Percentiles rank a stretch among this genome's conserved stretches.
Evolutionary conservation across 2,797 vertebrate species (phyloP).

Genomic region (Pempheris klunzingeri): DNA sequence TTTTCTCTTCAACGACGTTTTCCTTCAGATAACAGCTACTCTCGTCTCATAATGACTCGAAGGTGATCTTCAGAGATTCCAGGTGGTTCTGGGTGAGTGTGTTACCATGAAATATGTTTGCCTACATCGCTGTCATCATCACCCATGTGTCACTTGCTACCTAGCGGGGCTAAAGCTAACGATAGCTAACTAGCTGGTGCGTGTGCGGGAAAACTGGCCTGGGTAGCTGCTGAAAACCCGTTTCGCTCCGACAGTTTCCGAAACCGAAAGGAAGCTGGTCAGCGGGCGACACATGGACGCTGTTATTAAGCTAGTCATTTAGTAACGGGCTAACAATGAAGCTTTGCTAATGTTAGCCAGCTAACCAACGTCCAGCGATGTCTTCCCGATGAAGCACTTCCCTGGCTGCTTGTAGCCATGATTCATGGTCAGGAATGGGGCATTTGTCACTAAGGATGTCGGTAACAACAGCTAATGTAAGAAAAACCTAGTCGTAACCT

Average conservation of each 20-base stretch:
- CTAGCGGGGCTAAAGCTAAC: slow-evolving; percentile 63
- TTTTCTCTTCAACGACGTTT: slow-evolving; percentile 59
- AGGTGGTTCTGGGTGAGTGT: slow-evolving; percentile 88
- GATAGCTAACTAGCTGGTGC: slow-evolving; percentile 28
- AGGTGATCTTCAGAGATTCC: slow-evolving; percentile 87
- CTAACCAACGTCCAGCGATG: slow-evolving; percentile 51
- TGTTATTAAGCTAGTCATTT: slow-evolving; percentile 8
- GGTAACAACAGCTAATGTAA: neutral
- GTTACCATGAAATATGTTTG: slow-evolving; percentile 10
- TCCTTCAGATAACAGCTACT: slow-evolving; percentile 73
- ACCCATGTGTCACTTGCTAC: slow-evolving; percentile 77
- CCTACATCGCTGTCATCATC: slow-evolving; percentile 65
- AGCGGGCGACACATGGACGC: neutral
- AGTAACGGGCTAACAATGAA: slow-evolving; percentile 56
- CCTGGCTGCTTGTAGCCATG: neutral
- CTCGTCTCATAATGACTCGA: slow-evolving; percentile 79
- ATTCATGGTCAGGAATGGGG: neutral
- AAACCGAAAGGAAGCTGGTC: neutral
- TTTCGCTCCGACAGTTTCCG: fast-evolving
- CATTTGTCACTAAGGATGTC: neutral
- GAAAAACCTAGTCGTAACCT: neutral
- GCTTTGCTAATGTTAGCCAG: slow-evolving; percentile 69
- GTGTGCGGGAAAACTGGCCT: neutral
- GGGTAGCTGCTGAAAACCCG: neutral
- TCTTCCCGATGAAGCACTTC: slow-evolving; percentile 10